Percentiles rank a stretch among this genome's conserved stretches.
Evolutionary conservation across 2,888 invertebrate genomes (phyloP).

Genomic region (Adineta ricciae): DNA sequence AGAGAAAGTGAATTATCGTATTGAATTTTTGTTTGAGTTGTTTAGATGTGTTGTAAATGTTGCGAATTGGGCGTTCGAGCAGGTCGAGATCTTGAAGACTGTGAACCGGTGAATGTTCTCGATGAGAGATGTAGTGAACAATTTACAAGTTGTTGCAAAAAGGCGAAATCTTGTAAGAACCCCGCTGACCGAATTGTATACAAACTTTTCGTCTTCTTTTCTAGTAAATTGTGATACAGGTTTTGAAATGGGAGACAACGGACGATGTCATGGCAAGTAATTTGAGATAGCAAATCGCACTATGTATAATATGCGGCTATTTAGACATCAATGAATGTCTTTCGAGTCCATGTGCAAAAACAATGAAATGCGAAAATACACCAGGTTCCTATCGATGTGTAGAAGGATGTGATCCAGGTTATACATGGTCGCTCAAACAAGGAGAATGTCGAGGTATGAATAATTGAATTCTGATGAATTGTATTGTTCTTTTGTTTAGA

Average conservation of each 20-base stretch:
- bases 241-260: not conserved
- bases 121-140: constrained; percentile 24
- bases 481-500: not conserved
- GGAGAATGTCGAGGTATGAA: constrained; percentile 20
- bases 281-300: not conserved
- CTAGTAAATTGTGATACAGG: not conserved
- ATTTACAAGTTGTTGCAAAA: constrained; percentile 27
- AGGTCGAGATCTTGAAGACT: constrained; percentile 23
- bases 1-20: not conserved
- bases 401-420: constrained; percentile 27
- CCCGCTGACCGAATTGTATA: too few relatives aligned
- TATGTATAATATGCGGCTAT: not conserved
- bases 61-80: constrained; percentile 31
- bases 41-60: constrained; percentile 31
- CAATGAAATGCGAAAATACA: constrained; percentile 31
- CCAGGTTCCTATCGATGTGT: constrained; percentile 32
- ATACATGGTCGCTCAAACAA: constrained; percentile 9
- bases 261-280: not conserved
- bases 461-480: not conserved
- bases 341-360: constrained; percentile 22
- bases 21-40: not conserved
- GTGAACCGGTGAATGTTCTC: constrained; percentile 24
- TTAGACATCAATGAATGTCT: constrained; percentile 33
- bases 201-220: not conserved
- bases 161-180: not conserved